Evolutionary conservation across 2,797 vertebrate genomes (phyloP).

Genomic region (Sternarchorhynchus goeldii): DNA sequence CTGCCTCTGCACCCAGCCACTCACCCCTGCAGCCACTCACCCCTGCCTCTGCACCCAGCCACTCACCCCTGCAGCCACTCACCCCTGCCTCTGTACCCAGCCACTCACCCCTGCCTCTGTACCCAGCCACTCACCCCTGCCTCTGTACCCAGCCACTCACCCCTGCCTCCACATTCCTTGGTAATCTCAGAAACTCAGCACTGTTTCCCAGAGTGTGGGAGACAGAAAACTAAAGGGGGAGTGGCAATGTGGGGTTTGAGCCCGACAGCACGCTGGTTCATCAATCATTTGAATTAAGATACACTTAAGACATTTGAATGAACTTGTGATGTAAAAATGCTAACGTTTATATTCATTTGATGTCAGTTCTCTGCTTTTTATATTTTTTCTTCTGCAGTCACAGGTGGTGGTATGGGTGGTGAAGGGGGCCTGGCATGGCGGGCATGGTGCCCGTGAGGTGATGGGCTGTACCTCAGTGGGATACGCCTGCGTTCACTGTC

Average conservation of each 20-base stretch:
- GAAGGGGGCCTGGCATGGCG: constrained; percentile 47
- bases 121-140: no score
- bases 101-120: no score
- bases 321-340: no score
- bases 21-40: no score
- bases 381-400: constrained; percentile 16
- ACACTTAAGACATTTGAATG: no score
- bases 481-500: constrained; percentile 60
- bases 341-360: no score
- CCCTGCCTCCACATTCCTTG: constrained; percentile 16
- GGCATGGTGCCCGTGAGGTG: constrained; percentile 46
- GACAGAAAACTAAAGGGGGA: background rate
- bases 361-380: no score
- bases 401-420: constrained; percentile 50
- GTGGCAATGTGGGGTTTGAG: background rate
- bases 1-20: no score
- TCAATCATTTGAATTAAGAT: background rate
- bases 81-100: no score
- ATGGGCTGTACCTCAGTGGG: constrained; percentile 25
- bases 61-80: no score
- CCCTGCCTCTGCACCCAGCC: no score
- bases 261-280: background rate
- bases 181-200: constrained; percentile 25
- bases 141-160: no score
- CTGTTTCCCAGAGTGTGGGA: background rate